Base-by-base conservation (phyloP, 2,797 vertebrate species). In the Phrynocephalus vlangalii region DNA sequence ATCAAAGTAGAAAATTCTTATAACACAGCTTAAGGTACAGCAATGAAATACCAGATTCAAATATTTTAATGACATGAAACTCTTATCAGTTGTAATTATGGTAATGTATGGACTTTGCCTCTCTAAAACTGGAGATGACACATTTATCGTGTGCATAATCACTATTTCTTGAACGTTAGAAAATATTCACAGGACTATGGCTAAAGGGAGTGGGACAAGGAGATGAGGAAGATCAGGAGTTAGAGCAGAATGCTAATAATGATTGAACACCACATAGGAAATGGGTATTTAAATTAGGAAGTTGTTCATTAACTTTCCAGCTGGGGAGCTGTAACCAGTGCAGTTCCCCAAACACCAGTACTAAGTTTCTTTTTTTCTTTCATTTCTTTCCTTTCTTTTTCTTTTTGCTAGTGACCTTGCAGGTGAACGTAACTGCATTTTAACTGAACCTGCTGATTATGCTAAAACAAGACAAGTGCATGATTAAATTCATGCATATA, bases 241-340 rank as follows among this genome's bases (percentile, higher is more conserved):
- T 38, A 72, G 7, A 80, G 67, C 70, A 67, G 22, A 71, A 60
- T 50, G 28, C 15, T 86, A 79, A 85, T 85, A 78, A 50, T 26
- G 33, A 84, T 84, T 9, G 83, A 79, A 22, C 28, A 56, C 84
- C 76, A 20, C 44, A 50, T 24, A 70, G 66, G 22, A 86, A 56
- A 86, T 79, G n/a, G 11, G 28, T 79, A 56, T 79, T 86, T 86
- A 79, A 86, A 60, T 79, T 79, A 79, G 85, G 56, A 79, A 79
- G 15, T 72, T 56, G 67, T 86, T 86, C 76, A 86, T 86, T 79
- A 80, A 38, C 50, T 79, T 72, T 71, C 30, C 18, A 30, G 11
- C 33, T 72, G 50, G 67, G 30, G 33, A 56, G 56, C 18, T 60
- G 50, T 71, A 72, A 72, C 67, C 77, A 38, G 5, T 79, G 66